phyloP scores from a whole-genome alignment of 2,888 invertebrate species.

The Drosophila quinaria region DNA sequence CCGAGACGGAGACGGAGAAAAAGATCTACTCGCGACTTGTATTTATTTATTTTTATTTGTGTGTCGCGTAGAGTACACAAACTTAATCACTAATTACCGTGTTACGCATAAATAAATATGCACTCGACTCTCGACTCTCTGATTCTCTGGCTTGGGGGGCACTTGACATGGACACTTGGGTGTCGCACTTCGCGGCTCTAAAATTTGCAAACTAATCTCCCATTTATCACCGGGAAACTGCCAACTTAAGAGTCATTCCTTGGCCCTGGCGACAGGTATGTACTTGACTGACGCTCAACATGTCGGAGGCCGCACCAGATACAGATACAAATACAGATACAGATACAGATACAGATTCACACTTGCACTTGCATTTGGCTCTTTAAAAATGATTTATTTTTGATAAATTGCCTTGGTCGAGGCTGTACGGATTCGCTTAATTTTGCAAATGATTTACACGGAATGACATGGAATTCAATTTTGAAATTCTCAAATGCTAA shows the following conservation, averaged over 20 bases:
- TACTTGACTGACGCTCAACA: constrained; percentile 35
- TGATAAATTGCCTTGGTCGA: constrained; percentile 81
- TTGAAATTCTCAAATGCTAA: constrained; percentile 81
- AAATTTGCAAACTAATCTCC: constrained; percentile 83
- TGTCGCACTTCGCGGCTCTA: constrained; percentile 60
- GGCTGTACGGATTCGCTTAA: constrained; percentile 54
- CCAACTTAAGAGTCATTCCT: constrained; percentile 18
- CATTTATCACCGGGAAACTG: constrained; percentile 74
- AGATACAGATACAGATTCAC: constrained; percentile 29
- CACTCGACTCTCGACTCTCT: constrained; percentile 5
- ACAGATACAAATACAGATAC: constrained; percentile 2
- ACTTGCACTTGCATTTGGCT: constrained; percentile 60
- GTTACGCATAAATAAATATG: constrained; percentile 62
- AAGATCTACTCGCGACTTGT: not conserved
- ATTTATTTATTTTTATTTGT: constrained; percentile 23
- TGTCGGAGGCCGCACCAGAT: constrained; percentile 6
- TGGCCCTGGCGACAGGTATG: constrained; percentile 77
- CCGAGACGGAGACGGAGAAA: not conserved
- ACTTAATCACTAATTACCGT: constrained; percentile 79
- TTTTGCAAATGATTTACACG: constrained; percentile 83
- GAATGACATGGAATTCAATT: constrained; percentile 84
- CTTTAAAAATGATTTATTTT: constrained; percentile 84
- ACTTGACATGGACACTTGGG: constrained; percentile 54
- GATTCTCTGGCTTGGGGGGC: constrained; percentile 37
- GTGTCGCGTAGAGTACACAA: constrained; percentile 57